Evolutionary conservation across 2,888 invertebrate genomes (phyloP), one percentile per base, ranked within the genome.

Genomic region (Glyphotaelius pellucidus): DNA sequence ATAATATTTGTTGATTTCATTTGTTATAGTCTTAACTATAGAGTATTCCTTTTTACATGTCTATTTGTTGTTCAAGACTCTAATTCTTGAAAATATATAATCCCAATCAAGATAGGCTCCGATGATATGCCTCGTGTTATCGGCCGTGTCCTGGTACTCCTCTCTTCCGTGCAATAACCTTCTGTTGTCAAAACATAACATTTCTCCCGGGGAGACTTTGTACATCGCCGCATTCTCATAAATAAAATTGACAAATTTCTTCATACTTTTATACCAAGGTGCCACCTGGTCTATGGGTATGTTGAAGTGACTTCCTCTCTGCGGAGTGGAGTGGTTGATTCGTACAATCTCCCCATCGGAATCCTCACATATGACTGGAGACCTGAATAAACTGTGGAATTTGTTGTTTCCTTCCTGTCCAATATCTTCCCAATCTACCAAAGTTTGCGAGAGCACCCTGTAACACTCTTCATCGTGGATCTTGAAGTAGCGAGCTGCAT

Each of bases 101-200:
- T 98, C 98, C 98, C 98, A 98, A 94, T 98, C 97, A 14, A 98
- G 94, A 94, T 98, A 98, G 88, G 97, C 97, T 15, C 98, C 98
- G 92, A 98, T 97, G n/a, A 98, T 95, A 94, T 97, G 97, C 90
- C 98, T 95, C 0, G 95, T 95, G 94, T 97, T 97, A 12, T 94
- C 94, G 25, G 95, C 95, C 14, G 95, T 95, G 93, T 97, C 97
- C 94, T 96, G 96, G 94, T 97, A 98, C 4, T 96, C 97, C 87
- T 96, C 96, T 91, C 98, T 95, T 0, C 98, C 98, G 94, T 98
- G 98, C 7, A 98, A 94, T 89, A 98, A 94, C 90, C 98, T 96
- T 93, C 97, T 96, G 94, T 98, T 98, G 94, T 98, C 97, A 95
- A 98, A 98, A 25, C 97, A 96, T 35, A 98, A 95, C 87, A 98